A percentile compares a stretch with the other conserved stretches of the same genome.
phyloP scores from a whole-genome alignment of 2,113 vertebrate species.

The Phalacrocorax aristotelis region DNA sequence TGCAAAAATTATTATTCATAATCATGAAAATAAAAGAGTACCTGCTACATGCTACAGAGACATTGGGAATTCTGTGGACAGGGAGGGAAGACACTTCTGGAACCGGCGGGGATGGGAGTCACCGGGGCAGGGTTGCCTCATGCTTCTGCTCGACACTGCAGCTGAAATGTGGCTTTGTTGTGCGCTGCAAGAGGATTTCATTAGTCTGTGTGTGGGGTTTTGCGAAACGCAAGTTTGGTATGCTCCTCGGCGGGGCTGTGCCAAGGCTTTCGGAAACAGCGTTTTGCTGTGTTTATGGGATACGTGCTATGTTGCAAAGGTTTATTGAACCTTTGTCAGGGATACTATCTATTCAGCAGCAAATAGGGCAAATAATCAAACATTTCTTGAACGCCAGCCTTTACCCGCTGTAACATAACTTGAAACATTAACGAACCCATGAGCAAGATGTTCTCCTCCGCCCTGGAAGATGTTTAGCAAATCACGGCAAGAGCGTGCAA shows the following conservation, averaged over 20 bases:
- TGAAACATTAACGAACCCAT: accelerated
- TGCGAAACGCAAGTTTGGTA: neutral
- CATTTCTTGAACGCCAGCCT: neutral
- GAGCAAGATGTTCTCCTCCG: neutral
- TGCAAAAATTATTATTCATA: neutral
- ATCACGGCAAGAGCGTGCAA: neutral
- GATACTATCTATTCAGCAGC: neutral
- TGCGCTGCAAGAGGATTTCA: neutral
- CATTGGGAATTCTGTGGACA: neutral
- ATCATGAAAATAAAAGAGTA: neutral
- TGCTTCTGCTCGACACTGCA: accelerated
- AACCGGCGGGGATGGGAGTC: neutral
- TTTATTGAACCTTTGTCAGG: neutral
- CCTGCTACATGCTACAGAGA: neutral
- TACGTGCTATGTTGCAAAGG: neutral
- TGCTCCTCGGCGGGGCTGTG: neutral
- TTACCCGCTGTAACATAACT: neutral
- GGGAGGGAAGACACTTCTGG: neutral
- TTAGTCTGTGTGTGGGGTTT: neutral
- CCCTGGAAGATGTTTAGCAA: neutral
- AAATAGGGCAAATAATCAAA: neutral
- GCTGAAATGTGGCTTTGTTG: neutral
- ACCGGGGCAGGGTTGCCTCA: neutral
- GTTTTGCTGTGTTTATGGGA: neutral
- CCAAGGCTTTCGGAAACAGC: neutral